A percentile compares a stretch with the other conserved stretches of the same genome.
Evolutionary conservation across 1,140 invertebrate species (phyloP).

Genomic region (Centruroides sculpturatus): DNA sequence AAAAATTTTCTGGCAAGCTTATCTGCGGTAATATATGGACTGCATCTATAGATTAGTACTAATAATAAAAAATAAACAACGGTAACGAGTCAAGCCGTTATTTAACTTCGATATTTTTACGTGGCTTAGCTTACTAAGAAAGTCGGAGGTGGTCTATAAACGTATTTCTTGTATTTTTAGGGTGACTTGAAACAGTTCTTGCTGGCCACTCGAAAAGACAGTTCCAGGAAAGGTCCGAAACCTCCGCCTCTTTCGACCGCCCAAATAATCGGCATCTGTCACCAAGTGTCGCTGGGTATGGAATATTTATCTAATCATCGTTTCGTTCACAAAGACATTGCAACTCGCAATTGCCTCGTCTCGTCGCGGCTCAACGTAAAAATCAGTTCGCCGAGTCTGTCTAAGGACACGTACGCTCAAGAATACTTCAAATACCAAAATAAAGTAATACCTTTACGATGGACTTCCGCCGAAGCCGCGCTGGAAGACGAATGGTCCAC

Average conservation of each 20-base stretch:
- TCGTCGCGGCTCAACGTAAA: conserved; percentile 68
- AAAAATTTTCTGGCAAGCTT: too few species aligned
- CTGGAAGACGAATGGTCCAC: conserved; percentile 82
- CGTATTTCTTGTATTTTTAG: conserved; percentile 29
- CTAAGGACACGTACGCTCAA: conserved; percentile 32
- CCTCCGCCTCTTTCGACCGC: conserved; percentile 47
- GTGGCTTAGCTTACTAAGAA: too few species aligned
- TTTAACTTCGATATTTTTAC: too few species aligned
- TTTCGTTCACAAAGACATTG: conserved; percentile 72
- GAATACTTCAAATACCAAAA: conserved; percentile 24
- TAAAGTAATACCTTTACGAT: conserved; percentile 57
- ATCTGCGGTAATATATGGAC: too few species aligned
- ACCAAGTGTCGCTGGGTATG: conserved; percentile 70
- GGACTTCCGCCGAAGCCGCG: conserved; percentile 76
- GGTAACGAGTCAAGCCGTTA: too few species aligned
- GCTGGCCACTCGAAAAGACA: conserved; percentile 56
- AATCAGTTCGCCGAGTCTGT: conserved; percentile 62
- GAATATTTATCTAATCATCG: conserved; percentile 59
- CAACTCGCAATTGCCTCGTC: conserved; percentile 82
- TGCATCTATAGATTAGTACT: too few species aligned
- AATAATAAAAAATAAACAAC: too few species aligned
- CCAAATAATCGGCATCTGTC: conserved; percentile 53
- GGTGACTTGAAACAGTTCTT: conserved; percentile 89
- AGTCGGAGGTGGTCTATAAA: too few species aligned
- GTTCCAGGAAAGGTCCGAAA: conserved; percentile 25